Conservation (phyloP, 2,797 vertebrate species). For the Pempheris klunzingeri region DNA sequence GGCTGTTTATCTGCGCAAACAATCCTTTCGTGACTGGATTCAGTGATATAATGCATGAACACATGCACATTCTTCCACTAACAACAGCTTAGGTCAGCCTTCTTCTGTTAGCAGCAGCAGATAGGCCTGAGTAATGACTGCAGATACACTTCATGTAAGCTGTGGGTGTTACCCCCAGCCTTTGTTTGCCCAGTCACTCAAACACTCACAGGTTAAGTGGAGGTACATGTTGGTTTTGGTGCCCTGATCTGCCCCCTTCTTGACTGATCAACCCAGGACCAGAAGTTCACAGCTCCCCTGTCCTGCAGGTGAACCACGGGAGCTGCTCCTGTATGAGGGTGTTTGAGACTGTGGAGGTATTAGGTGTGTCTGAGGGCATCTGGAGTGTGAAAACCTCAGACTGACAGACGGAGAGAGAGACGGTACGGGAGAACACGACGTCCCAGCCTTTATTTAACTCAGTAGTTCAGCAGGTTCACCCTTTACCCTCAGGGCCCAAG, state of each 20-base stretch:
- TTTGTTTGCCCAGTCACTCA: conserved; percentile 68
- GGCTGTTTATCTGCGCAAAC: conserved; percentile 71
- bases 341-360: conserved; percentile 47
- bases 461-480: conserved; percentile 62
- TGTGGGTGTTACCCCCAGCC: conserved; percentile 54
- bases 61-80: conserved; percentile 23
- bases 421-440: conserved; percentile 54
- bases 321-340: conserved; percentile 38
- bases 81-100: conserved; percentile 45
- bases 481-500: conserved; percentile 49
- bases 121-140: conserved; percentile 62
- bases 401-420: conserved; percentile 61
- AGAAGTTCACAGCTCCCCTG: conserved; percentile 50
- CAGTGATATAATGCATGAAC: conserved; percentile 27
- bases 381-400: conserved; percentile 63
- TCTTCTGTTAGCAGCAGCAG: conserved; percentile 42
- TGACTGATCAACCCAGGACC: conserved; percentile 31
- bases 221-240: conserved; percentile 51
- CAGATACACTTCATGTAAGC: conserved; percentile 64
- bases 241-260: conserved; percentile 18
- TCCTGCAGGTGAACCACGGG: conserved; percentile 71
- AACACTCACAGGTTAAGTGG: conserved; percentile 53
- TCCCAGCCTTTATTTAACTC: conserved; percentile 38
- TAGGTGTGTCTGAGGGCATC: conserved; percentile 72
- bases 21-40: conserved; percentile 52